Percentiles rank a stretch among this genome's conserved stretches.
phyloP scores from a whole-genome alignment of 2,113 vertebrate species.

The Chaetodon trifascialis region DNA sequence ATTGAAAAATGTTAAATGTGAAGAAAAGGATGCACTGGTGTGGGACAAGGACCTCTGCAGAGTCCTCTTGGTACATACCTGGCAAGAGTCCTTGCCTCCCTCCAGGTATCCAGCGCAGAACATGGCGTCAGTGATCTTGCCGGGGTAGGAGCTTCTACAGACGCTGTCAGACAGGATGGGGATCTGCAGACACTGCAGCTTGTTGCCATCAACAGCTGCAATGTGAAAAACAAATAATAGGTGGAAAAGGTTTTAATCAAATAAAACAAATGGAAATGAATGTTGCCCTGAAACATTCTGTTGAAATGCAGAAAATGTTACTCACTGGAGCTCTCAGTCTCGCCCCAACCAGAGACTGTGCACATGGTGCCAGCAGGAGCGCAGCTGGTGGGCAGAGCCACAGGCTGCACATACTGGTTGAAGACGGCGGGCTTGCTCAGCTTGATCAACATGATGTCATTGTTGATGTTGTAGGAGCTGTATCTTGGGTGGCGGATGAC shows the following conservation, averaged over 20 bases:
- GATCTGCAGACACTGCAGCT: neutral
- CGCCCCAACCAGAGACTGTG: constrained; percentile 88
- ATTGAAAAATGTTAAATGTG: too few relatives aligned
- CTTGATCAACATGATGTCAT: constrained; percentile 90
- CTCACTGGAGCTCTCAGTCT: constrained; percentile 85
- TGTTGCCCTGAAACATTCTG: too few relatives aligned
- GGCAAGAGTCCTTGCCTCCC: constrained; percentile 88
- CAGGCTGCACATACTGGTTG: constrained; percentile 74
- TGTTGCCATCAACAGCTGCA: constrained; percentile 52
- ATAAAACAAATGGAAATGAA: too few relatives aligned
- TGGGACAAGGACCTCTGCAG: too few relatives aligned
- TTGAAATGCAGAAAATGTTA: neutral
- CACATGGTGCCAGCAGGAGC: constrained; percentile 84
- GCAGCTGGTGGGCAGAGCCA: constrained; percentile 81
- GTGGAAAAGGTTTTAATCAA: too few relatives aligned
- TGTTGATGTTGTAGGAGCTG: constrained; percentile 76
- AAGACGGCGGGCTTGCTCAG: constrained; percentile 69
- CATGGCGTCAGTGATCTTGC: too few relatives aligned
- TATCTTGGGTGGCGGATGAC: constrained; percentile 81
- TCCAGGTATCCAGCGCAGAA: too few relatives aligned
- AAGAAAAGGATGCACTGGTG: too few relatives aligned
- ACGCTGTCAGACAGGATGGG: too few relatives aligned
- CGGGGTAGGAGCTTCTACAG: too few relatives aligned
- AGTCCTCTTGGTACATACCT: constrained; percentile 70
- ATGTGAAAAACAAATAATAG: too few relatives aligned